phyloP scores from a whole-genome alignment of 2,797 vertebrate genomes.

The Eulemur rubriventer region DNA sequence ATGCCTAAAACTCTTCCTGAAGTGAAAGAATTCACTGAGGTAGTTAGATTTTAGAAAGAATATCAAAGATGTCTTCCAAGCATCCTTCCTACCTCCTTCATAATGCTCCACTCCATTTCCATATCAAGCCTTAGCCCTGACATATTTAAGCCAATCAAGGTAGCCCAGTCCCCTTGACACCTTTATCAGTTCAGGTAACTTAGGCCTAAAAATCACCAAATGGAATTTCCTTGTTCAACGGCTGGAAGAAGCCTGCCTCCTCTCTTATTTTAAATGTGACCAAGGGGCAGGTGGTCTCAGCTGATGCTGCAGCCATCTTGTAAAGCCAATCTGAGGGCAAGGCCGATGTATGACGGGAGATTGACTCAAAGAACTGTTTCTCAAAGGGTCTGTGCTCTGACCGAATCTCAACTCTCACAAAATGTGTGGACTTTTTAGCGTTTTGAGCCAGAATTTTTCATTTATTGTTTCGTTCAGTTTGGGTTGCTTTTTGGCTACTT shows the following conservation, averaged over 20 bases:
- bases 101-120: not conserved
- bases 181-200: not conserved
- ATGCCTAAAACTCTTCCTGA: not conserved
- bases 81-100: not conserved
- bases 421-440: not conserved
- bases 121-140: not conserved
- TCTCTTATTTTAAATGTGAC: not conserved
- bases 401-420: not conserved
- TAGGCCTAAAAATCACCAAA: not conserved
- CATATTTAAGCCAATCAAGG: not conserved
- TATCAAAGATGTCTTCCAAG: not conserved
- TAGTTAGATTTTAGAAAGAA: not conserved
- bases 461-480: not conserved
- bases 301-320: not conserved
- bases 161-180: not conserved
- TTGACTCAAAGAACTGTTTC: not conserved
- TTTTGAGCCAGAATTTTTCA: not conserved
- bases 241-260: not conserved
- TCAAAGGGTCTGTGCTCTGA: not conserved
- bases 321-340: not conserved
- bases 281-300: not conserved
- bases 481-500: not conserved
- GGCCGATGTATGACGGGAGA: not conserved
- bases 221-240: not conserved
- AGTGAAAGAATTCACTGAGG: not conserved